A percentile compares a stretch with the other conserved stretches of the same genome.
Evolutionary conservation across 2,888 invertebrate genomes (phyloP).

Genomic region (Aquatica leii): DNA sequence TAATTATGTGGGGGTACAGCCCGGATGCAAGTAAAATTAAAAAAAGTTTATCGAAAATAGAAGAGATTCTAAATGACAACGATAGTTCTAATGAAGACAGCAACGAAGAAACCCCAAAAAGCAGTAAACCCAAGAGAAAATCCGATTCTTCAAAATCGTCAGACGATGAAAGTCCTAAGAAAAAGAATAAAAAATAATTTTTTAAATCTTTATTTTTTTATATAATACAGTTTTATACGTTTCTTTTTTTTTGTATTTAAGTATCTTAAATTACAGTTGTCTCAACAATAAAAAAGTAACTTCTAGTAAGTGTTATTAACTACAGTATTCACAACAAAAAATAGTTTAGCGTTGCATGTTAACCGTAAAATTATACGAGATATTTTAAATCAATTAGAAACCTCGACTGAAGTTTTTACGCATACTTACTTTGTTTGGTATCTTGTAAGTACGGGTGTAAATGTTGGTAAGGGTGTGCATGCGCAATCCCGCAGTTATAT

Average conservation of each 20-base stretch:
- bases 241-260: too few species aligned
- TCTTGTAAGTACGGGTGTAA: constrained; percentile 58
- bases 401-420: too few species aligned
- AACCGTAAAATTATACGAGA: too few species aligned
- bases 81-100: constrained; percentile 47
- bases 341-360: too few species aligned
- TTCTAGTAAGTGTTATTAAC: too few species aligned
- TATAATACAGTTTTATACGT: too few species aligned
- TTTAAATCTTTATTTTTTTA: too few species aligned
- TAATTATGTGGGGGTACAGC: constrained; percentile 80
- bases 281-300: too few species aligned
- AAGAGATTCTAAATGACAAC: constrained; percentile 59
- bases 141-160: constrained; percentile 42
- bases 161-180: constrained; percentile 52
- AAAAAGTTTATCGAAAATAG: constrained; percentile 62
- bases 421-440: constrained; percentile 46
- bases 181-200: constrained; percentile 36
- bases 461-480: constrained; percentile 57
- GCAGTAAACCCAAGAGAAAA: constrained; percentile 49
- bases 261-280: too few species aligned
- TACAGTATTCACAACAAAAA: too few species aligned
- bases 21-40: constrained; percentile 75
- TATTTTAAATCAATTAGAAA: too few species aligned
- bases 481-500: constrained; percentile 58
- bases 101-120: constrained; percentile 20